Base-by-base conservation (phyloP, 2,797 vertebrate genomes). In the Gymnoscopelus microlampas region DNA sequence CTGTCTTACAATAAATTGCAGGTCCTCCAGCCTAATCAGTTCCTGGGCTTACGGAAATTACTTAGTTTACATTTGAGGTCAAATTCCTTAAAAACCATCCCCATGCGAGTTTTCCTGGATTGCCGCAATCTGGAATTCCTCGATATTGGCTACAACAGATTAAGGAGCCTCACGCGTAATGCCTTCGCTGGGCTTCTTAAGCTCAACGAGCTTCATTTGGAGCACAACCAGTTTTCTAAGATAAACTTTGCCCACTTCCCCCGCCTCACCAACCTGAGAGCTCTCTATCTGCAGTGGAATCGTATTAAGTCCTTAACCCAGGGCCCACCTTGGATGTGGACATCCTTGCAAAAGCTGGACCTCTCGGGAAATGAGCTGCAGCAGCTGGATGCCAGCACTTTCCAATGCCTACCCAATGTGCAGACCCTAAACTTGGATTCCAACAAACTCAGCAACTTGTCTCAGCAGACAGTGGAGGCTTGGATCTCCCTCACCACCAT, bases 191-290 rank as follows among this genome's bases (percentile, higher is more conserved):
- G 98, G 72, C 96, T 99, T 19, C 79, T 98, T n/a, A 99, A 98
- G 86, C 76, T 99, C 62, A 95, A 95, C 0, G 98, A 99, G 89
- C 95, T 99, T 63, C 98, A 99, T 73, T 73, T 99, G 94, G 97
- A 99, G 87, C 97, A 99, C 91, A 99, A 99, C 84, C 97, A 99
- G 89, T 98, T 99, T 85, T 98, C 98, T 29, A 98, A 98, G 92
- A 95, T 99, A 82, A 98, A 98, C 72, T 96, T 98, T 66, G 96
- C 96, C 66, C 97, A 98, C 87, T 99, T 99, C 69, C 97, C 98
- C 0, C 95, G 98, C 15, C 95, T 99, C 87, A 95, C 94, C 80
- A 98, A 96, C 89, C 94, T 99, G 47, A 93, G 97, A 68, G 96
- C 96, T 0, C 96, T 99, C 56, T 99, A 98, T 63, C 76, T 99